phyloP scores from a whole-genome alignment of 2,797 vertebrate species.

The Acipenser transmontanus region DNA sequence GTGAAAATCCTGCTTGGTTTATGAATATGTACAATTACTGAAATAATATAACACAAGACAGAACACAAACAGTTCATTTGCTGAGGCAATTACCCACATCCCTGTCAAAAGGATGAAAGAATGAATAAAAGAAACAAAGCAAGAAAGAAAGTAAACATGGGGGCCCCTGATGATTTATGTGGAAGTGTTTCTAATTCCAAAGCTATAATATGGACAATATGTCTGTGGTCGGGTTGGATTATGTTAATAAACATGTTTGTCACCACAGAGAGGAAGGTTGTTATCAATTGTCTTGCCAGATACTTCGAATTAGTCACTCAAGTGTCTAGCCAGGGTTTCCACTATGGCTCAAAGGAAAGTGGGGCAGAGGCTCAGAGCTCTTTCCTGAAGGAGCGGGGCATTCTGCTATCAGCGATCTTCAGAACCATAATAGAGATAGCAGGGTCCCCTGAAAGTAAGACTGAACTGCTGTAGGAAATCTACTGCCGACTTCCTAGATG shows the following conservation, averaged over 20 bases:
- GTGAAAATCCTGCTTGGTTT: constrained; percentile 60
- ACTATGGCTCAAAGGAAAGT: constrained; percentile 60
- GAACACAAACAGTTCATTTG: constrained; percentile 60
- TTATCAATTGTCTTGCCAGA: constrained; percentile 72
- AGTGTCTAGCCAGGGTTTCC: constrained; percentile 70
- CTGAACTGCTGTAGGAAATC: not conserved
- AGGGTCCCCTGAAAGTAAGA: not conserved
- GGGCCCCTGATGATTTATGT: constrained; percentile 41
- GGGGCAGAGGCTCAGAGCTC: constrained; percentile 39
- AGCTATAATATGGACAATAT: constrained; percentile 62
- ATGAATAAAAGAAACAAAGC: constrained; percentile 27
- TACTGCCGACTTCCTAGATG: too few species aligned
- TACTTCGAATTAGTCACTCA: constrained; percentile 70
- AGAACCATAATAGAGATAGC: not conserved
- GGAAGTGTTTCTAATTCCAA: constrained; percentile 65
- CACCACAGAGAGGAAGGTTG: constrained; percentile 73
- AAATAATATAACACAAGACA: constrained; percentile 68
- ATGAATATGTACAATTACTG: constrained; percentile 68
- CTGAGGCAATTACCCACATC: constrained; percentile 64
- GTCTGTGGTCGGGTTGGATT: constrained; percentile 70
- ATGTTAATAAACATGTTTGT: constrained; percentile 77
- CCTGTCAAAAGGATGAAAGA: constrained; percentile 55
- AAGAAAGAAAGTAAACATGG: constrained; percentile 45
- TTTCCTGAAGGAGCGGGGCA: constrained; percentile 37
- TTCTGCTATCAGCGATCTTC: not conserved